phyloP scores from a whole-genome alignment of 2,888 invertebrate species.

The Agrochola macilenta region DNA sequence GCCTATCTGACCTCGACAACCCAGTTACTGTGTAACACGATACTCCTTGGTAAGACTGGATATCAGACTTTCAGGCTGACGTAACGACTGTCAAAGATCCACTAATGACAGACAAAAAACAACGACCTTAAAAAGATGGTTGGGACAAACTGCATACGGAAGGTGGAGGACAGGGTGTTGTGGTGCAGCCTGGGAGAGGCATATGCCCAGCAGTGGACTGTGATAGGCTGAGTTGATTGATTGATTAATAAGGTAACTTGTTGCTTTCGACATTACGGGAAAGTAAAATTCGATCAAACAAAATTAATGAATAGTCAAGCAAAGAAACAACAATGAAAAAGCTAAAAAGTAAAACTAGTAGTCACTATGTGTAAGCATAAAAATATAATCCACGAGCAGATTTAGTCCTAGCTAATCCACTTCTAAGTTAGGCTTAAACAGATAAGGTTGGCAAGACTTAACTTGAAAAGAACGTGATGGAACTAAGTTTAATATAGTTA shows the following conservation, averaged over 20 bases:
- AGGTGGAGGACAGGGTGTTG: neutral
- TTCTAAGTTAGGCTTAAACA: conserved; percentile 35
- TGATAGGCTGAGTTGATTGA: neutral
- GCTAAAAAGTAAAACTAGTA: neutral
- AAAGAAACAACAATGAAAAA: conserved; percentile 8
- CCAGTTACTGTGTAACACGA: too few relatives aligned
- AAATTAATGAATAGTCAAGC: neutral
- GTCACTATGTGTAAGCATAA: conserved; percentile 4
- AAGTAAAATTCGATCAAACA: neutral
- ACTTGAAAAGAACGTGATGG: conserved; percentile 57
- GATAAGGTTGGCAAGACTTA: conserved; percentile 38
- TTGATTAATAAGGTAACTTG: neutral
- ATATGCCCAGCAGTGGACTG: neutral
- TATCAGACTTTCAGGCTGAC: too few relatives aligned
- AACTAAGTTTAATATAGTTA: conserved; percentile 55
- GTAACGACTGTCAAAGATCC: too few relatives aligned
- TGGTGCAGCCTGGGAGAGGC: neutral
- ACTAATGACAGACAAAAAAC: neutral
- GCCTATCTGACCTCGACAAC: too few relatives aligned
- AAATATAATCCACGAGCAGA: conserved; percentile 8
- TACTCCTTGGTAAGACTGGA: too few relatives aligned
- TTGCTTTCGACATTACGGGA: neutral
- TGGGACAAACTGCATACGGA: too few relatives aligned
- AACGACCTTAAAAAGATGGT: neutral
- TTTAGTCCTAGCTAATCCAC: conserved; percentile 20